Conservation (phyloP, 1,140 invertebrate genomes). For the Drosophila paulistorum region DNA sequence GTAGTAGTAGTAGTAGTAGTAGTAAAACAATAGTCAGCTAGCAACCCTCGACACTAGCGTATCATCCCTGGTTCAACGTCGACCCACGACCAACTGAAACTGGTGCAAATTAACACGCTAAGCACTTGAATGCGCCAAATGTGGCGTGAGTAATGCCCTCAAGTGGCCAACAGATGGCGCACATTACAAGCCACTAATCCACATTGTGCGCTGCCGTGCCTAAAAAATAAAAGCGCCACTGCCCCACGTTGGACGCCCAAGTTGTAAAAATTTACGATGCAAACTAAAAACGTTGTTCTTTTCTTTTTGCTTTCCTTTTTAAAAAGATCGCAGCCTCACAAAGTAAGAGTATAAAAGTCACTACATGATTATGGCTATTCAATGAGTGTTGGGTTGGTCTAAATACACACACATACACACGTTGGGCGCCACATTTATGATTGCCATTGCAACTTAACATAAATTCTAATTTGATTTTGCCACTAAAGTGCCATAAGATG, state of each 20-base stretch:
- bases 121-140: slow-evolving; percentile 80
- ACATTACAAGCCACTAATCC: slow-evolving; percentile 76
- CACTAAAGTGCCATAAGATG: slow-evolving; percentile 81
- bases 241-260: slow-evolving; percentile 7
- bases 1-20: slow-evolving; percentile 1
- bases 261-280: slow-evolving; percentile 55
- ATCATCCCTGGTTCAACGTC: slow-evolving; percentile 35
- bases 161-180: slow-evolving; percentile 73
- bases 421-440: slow-evolving; percentile 68
- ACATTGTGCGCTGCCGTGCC: slow-evolving; percentile 16
- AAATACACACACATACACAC: not conserved
- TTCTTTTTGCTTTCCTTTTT: not conserved
- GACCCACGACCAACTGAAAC: slow-evolving; percentile 21
- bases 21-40: slow-evolving; percentile 8
- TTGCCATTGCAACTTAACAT: slow-evolving; percentile 72
- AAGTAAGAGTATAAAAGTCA: slow-evolving; percentile 21
- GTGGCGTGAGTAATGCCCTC: slow-evolving; percentile 79
- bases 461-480: slow-evolving; percentile 82
- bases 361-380: slow-evolving; percentile 59
- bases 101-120: slow-evolving; percentile 78
- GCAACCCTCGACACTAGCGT: slow-evolving; percentile 10
- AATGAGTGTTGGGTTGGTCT: slow-evolving; percentile 24
- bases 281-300: slow-evolving; percentile 57
- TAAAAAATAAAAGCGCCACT: not conserved
- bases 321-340: not conserved